A percentile compares a stretch with the other conserved stretches of the same genome.
These are phyloP conservation scores for Drosophila kanapiae DNA, from an alignment of 1,140 invertebrate genomes.

Conservation along the genomic window DNA sequence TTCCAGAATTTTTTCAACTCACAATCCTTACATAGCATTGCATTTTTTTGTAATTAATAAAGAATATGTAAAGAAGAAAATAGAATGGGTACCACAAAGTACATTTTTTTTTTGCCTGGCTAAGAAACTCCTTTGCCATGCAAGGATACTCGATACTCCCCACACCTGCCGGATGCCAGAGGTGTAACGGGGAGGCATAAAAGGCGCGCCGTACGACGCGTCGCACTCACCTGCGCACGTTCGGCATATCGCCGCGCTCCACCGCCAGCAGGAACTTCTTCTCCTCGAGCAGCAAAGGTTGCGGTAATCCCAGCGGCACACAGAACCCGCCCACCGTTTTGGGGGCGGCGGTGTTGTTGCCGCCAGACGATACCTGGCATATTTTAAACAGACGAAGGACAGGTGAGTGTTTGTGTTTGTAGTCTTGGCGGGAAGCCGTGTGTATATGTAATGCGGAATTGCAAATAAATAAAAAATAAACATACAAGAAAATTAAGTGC, in stretches of 20 bases:
- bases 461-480: slow-evolving; percentile 82
- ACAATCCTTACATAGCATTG: neutral
- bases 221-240: slow-evolving; percentile 89
- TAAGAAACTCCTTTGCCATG: neutral
- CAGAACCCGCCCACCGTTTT: slow-evolving; percentile 75
- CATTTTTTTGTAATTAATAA: neutral
- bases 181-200: slow-evolving; percentile 5
- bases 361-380: slow-evolving; percentile 61
- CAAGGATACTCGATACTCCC: neutral
- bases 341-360: slow-evolving; percentile 43
- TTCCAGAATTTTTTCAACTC: no score
- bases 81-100: neutral
- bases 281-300: slow-evolving; percentile 91
- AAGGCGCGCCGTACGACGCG: neutral
- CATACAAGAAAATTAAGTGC: slow-evolving; percentile 79
- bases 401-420: slow-evolving; percentile 19
- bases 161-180: neutral
- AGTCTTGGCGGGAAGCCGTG: slow-evolving; percentile 15
- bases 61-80: neutral
- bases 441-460: slow-evolving; percentile 45
- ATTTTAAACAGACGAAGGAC: slow-evolving; percentile 32
- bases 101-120: neutral
- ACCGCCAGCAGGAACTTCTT: slow-evolving; percentile 94
- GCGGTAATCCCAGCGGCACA: slow-evolving; percentile 88
- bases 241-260: slow-evolving; percentile 92